phyloP scores from a whole-genome alignment of 2,888 invertebrate genomes.

The Priapulus caudatus region DNA sequence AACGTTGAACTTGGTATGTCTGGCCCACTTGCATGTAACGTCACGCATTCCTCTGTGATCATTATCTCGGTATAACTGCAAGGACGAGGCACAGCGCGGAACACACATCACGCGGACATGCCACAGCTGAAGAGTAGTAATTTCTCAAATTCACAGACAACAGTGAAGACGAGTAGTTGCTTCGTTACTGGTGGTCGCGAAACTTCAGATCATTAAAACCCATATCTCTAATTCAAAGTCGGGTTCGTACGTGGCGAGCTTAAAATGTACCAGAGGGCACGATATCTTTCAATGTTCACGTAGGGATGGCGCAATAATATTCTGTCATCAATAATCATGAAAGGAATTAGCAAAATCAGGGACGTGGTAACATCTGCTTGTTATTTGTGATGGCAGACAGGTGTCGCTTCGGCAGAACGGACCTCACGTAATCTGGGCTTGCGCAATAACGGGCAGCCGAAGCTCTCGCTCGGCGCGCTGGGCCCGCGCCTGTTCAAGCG shows the following conservation, averaged over 20 bases:
- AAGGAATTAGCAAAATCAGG: too few species aligned
- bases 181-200: too few species aligned
- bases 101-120: too few species aligned
- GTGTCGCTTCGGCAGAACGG: too few species aligned
- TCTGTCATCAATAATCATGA: too few species aligned
- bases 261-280: constrained; percentile 68
- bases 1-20: constrained; percentile 1
- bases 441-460: constrained; percentile 76
- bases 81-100: too few species aligned
- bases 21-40: background rate
- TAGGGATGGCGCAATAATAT: too few species aligned
- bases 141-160: constrained; percentile 36
- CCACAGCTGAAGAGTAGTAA: constrained; percentile 18
- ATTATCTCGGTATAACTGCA: background rate
- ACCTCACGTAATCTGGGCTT: constrained; percentile 39
- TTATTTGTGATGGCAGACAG: too few species aligned
- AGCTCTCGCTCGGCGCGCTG: constrained; percentile 45
- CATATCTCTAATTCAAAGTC: too few species aligned
- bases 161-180: too few species aligned
- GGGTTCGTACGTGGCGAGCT: constrained; percentile 34
- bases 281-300: constrained; percentile 74
- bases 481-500: constrained; percentile 35
- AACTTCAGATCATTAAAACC: too few species aligned
- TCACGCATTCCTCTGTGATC: background rate
- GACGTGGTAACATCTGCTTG: too few species aligned